Base-by-base conservation (phyloP, 2,113 vertebrate genomes). In the Peromyscus californicus region DNA sequence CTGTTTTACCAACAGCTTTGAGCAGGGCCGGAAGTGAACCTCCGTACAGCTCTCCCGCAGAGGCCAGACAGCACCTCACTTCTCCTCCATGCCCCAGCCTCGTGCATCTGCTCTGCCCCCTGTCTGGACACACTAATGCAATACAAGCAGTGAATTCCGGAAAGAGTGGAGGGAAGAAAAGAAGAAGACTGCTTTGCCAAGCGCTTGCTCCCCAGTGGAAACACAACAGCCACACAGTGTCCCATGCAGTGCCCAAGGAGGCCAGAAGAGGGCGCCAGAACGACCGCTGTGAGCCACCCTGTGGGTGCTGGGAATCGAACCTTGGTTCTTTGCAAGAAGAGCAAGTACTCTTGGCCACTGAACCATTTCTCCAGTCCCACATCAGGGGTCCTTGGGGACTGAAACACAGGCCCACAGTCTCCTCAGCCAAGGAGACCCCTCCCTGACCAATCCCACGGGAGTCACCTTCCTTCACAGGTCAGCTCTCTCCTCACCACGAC, bases 1-100 rank as follows among this genome's bases (percentile, higher is more conserved):
- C 84, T 99, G 99, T 99, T 99, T 99, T 97, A 98, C 97, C 0
- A 59, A 98, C 89, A 99, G 99, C 98, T 99, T 99, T 0, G 97
- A 99, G 97, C 90, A 84, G 0, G 99, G 99, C 88, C 98, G 99
- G 92, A 99, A 99, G 97, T 99, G 98, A 98, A 0, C 51, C 57
- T 51, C 45, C 39, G 3, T 33, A n/a, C 63, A 51, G 57, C 72
- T 67, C 29, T 57, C 54, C 80, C 33, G 48, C 6, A 4, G 86
- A 82, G 69, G 83, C 72, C 1, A 24, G 61, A 29, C 26, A 72
- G 24, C 33, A 51, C n/a, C 70, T 67, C 78, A 82, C 17, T n/a
- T 33, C 33, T 31, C 16, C 57, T 63, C 82, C 51, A 39, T 15
- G 0, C 36, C 70, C 72, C 2, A 24, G 70, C 39, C 74, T 57